phyloP scores from a whole-genome alignment of 2,113 vertebrate genomes.

The Ammodytes marinus region DNA sequence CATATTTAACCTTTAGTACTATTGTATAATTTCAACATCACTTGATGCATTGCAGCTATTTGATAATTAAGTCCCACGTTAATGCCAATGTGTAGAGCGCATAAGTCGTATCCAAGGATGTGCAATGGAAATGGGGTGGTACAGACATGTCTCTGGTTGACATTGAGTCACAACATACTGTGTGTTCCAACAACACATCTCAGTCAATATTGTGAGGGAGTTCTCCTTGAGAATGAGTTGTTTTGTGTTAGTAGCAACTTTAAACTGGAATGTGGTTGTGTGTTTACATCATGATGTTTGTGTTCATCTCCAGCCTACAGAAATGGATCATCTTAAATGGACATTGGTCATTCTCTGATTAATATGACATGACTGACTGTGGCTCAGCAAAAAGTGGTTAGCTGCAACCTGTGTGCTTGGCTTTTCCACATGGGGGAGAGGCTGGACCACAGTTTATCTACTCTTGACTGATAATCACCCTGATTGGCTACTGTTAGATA shows the following conservation, averaged over 20 bases:
- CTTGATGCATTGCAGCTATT: background rate
- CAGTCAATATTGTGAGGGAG: constrained; percentile 36
- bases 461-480: constrained; percentile 44
- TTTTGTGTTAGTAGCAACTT: background rate
- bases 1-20: background rate
- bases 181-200: constrained; percentile 47
- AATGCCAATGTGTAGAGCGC: constrained; percentile 12
- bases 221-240: background rate
- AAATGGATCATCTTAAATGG: background rate
- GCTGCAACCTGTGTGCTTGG: constrained; percentile 40
- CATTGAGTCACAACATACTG: constrained; percentile 63
- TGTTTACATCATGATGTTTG: background rate
- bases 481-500: constrained; percentile 47
- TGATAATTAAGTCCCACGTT: constrained; percentile 4
- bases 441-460: constrained; percentile 59
- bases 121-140: constrained; percentile 70
- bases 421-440: constrained; percentile 79
- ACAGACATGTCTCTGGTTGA: constrained; percentile 39
- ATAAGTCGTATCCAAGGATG: constrained; percentile 33
- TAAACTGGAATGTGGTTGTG: background rate
- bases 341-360: constrained; percentile 12
- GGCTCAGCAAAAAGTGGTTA: background rate
- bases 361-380: background rate
- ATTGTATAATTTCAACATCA: background rate
- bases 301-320: background rate